Evolutionary conservation across 2,888 invertebrate genomes (phyloP), one percentile per base, ranked within the genome.

Genomic region (Onchidella celtica): DNA sequence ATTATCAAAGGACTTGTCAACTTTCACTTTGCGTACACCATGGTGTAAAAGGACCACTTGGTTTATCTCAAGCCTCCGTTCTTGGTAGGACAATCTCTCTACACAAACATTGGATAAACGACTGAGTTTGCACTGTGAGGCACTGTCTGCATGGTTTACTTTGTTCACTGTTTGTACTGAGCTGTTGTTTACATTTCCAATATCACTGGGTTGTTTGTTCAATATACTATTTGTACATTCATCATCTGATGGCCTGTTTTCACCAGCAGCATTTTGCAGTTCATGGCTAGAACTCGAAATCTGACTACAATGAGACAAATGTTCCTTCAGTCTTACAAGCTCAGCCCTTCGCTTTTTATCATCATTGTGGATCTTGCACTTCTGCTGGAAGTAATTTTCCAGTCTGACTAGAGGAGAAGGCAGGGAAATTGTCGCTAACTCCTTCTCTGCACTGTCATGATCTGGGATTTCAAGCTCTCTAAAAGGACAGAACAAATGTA

Each of bases 371-470:
- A 97, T 95, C 90, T 95, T 95, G 0, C 97, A 95, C 0, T 98
- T 97, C 89, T 97, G 96, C 24, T 95, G 95, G 93, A 98, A 95
- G 91, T 98, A 98, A 85, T 95, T 95, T 93, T 98, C 98, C 90
- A 97, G 97, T 85, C 96, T 94, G 0, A 96, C 94, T 73, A 98
- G 92, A 89, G 96, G 95, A n/a, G 93, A 92, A 0, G 97, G 97
- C 77, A 97, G 85, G 65, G 59, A 4, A 11, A 66, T 21, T 29
- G 29, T n/a, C 72, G 3, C 36, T 34, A 57, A 21, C 14, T n/a
- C 17, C 47, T n/a, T n/a, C n/a, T n/a, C n/a, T n/a, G n/a, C n/a
- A n/a, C n/a, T n/a, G n/a, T n/a, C n/a, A n/a, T n/a, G n/a, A n/a
- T n/a, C n/a, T n/a, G n/a, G n/a, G n/a, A n/a, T n/a, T n/a, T n/a